Evolutionary conservation across 53 echinoderm and acorn worm species (phyloP), one percentile per base, ranked within the genome.

Genomic region (Holothuria leucospilota): DNA sequence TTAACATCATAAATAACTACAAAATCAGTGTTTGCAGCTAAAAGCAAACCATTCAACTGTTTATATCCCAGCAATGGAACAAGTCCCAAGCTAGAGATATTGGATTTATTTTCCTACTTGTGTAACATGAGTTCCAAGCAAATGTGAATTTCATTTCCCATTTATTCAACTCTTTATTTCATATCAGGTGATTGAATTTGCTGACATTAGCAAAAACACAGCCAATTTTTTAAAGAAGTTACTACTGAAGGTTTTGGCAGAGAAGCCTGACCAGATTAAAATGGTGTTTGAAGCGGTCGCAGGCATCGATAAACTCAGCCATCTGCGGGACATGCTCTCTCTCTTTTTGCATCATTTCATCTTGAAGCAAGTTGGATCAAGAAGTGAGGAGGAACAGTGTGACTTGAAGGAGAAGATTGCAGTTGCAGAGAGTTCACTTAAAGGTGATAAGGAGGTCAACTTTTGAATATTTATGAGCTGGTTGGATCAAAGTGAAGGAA

Each of bases 331-430:
- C 34, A 90, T 92, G 5, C 78, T 95, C 30, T 90, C 93, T 0
- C 82, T 95, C 6, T 95, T 99, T 64, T 90, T 99, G 49, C 95
- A 92, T 77, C 99, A 99, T 65, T 99, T 99, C 69, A 62, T 99
- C 34, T 67, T 95, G 72, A 94, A 92, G 63, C 71, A 68, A 77
- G 78, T 34, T 10, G 82, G 69, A 28, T 72, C 78, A 28, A 69
- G 59, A 29, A 71, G 25, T 39, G 84, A 56, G 40, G 49, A 84
- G 41, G 68, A 68, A 25, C 18, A 60, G 59, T 39, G 84, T 51
- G 58, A 15, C 3, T 62, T 88, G 52, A 78, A 65, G 69, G 74
- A 66, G 56, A 87, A 40, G 75, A 84, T 91, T 16, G 21, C 1
- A 8, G 13, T 91, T 8, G 91, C 91, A 1, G 87, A 91, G 59